Percentiles rank a stretch among this genome's conserved stretches.
These are phyloP conservation scores for Pseudobourletiella spinata DNA, from an alignment of 1,140 invertebrate genomes.

Conservation along the genomic window DNA sequence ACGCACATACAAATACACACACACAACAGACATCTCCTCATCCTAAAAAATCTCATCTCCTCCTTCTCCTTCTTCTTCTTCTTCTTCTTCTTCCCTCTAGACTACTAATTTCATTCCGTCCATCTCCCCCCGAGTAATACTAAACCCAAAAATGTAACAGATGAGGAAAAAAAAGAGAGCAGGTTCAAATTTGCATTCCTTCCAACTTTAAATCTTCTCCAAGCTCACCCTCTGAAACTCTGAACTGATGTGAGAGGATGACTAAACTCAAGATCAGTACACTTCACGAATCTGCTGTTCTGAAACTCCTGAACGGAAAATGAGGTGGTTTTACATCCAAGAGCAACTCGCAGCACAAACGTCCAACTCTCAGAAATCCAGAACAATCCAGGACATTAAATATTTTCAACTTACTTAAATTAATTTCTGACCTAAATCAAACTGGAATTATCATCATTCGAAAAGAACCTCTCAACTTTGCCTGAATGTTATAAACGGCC, in stretches of 20 bases:
- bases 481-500: too few species aligned
- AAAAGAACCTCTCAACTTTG: too few species aligned
- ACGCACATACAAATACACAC: too few species aligned
- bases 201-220: not conserved
- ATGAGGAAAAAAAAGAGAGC: not conserved
- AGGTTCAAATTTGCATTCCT: slow-evolving; percentile 1
- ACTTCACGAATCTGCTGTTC: too few species aligned
- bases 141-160: not conserved
- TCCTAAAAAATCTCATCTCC: too few species aligned
- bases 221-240: not conserved
- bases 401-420: too few species aligned
- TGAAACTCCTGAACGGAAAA: too few species aligned
- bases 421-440: too few species aligned
- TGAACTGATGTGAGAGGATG: too few species aligned
- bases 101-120: not conserved
- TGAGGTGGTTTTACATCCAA: not conserved
- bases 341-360: not conserved
- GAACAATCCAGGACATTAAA: not conserved
- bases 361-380: not conserved
- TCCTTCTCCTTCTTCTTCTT: not conserved
- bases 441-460: too few species aligned
- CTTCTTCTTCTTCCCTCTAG: not conserved
- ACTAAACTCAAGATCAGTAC: too few species aligned
- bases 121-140: not conserved
- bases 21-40: too few species aligned